A percentile compares a stretch with the other conserved stretches of the same genome.
These are phyloP conservation scores for Cladorhizidae sp. DNA, from an alignment of 37 sponge, comb jelly and placozoan species.

Conservation along the genomic window DNA sequence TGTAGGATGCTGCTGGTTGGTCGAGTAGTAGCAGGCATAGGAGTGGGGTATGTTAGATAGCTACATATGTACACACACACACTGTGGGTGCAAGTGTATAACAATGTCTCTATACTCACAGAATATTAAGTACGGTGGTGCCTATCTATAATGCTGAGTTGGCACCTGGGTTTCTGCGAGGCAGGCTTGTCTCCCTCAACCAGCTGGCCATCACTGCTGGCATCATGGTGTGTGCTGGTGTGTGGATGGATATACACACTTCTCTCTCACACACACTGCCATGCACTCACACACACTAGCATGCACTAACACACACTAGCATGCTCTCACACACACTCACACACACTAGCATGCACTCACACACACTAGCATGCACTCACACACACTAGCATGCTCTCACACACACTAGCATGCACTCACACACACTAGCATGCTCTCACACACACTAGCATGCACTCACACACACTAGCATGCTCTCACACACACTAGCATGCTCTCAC, in stretches of 20 bases:
- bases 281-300: too few species aligned
- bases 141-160: constrained; percentile 84
- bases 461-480: too few species aligned
- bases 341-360: too few species aligned
- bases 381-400: too few species aligned
- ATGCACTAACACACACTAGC: too few species aligned
- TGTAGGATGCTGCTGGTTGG: constrained; percentile 73
- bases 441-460: too few species aligned
- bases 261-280: too few species aligned
- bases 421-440: too few species aligned
- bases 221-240: constrained; percentile 56
- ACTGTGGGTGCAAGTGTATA: background rate
- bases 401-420: too few species aligned
- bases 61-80: background rate
- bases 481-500: too few species aligned
- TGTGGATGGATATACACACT: background rate
- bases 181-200: constrained; percentile 68
- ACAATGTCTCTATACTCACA: background rate
- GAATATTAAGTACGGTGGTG: constrained; percentile 76
- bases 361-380: too few species aligned
- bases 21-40: constrained; percentile 66
- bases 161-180: constrained; percentile 49
- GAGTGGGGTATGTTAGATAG: constrained; percentile 60
- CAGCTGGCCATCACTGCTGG: constrained; percentile 80
- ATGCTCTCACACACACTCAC: too few species aligned